Conservation (phyloP, 1,140 invertebrate genomes). For the Doryteuthis pealeii region DNA sequence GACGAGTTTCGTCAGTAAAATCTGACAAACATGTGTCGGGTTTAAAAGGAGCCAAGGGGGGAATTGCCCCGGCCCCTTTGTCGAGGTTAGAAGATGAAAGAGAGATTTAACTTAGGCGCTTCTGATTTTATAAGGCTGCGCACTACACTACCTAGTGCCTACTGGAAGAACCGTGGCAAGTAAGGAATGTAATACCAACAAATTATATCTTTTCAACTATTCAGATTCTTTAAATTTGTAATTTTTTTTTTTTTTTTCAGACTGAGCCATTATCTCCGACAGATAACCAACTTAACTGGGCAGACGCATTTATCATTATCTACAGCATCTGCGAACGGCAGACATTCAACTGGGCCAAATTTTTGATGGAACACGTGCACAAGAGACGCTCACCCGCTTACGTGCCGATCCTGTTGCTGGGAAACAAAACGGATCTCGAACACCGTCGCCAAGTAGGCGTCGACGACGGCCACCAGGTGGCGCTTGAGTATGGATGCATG, state of each 20-base stretch:
- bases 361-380: conserved; percentile 71
- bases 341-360: conserved; percentile 75
- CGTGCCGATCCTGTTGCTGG: conserved; percentile 71
- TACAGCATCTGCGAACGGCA: conserved; percentile 77
- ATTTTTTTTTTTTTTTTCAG: conserved; percentile 15
- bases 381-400: conserved; percentile 54
- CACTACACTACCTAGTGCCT: too few species aligned
- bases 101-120: too few species aligned
- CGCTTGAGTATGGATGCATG: conserved; percentile 76
- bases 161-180: too few species aligned
- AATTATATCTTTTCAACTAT: too few species aligned
- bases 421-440: conserved; percentile 81
- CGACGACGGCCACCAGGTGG: conserved; percentile 78
- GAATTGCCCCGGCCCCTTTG: too few species aligned
- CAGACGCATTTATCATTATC: conserved; percentile 81
- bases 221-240: too few species aligned
- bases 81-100: too few species aligned
- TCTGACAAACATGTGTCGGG: too few species aligned
- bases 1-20: too few species aligned
- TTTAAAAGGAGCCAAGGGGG: too few species aligned
- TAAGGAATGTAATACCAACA: too few species aligned
- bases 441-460: conserved; percentile 77
- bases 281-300: conserved; percentile 66
- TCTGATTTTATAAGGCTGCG: too few species aligned
- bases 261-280: conserved; percentile 11